Evolutionary conservation across 2,797 vertebrate genomes (phyloP).

Genomic region (Epinephelus awoara): DNA sequence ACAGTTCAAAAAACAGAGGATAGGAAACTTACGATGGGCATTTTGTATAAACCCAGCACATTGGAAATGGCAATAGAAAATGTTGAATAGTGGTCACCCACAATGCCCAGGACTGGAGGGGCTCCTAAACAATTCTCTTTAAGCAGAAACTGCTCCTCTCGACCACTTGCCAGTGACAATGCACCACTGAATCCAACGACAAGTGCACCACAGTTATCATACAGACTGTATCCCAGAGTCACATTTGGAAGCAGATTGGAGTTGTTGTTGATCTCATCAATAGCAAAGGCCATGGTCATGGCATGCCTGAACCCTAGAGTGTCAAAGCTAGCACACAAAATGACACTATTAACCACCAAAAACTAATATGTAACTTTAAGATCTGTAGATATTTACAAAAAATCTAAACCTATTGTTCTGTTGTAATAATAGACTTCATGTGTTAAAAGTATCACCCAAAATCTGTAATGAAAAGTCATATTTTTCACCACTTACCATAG

Average conservation of each 20-base stretch:
- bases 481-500: not conserved
- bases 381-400: not conserved
- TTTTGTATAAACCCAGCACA: slow-evolving; percentile 60
- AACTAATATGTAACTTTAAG: not conserved
- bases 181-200: slow-evolving; percentile 77
- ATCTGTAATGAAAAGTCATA: not conserved
- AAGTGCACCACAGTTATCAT: slow-evolving; percentile 80
- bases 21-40: slow-evolving; percentile 64
- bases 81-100: slow-evolving; percentile 67
- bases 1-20: slow-evolving; percentile 2
- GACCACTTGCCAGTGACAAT: slow-evolving; percentile 66
- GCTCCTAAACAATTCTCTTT: slow-evolving; percentile 47
- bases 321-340: slow-evolving; percentile 65
- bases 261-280: slow-evolving; percentile 82
- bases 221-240: slow-evolving; percentile 80
- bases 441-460: not conserved
- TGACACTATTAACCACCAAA: not conserved
- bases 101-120: slow-evolving; percentile 68
- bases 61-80: slow-evolving; percentile 61
- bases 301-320: slow-evolving; percentile 71
- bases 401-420: not conserved
- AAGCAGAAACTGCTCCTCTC: slow-evolving; percentile 47
- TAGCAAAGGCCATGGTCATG: slow-evolving; percentile 79
- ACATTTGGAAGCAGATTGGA: slow-evolving; percentile 77
- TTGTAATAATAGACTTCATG: not conserved